Evolutionary conservation across 2,888 invertebrate genomes (phyloP), one percentile per base, ranked within the genome.

Genomic region (Ectemnius cavifrons): DNA sequence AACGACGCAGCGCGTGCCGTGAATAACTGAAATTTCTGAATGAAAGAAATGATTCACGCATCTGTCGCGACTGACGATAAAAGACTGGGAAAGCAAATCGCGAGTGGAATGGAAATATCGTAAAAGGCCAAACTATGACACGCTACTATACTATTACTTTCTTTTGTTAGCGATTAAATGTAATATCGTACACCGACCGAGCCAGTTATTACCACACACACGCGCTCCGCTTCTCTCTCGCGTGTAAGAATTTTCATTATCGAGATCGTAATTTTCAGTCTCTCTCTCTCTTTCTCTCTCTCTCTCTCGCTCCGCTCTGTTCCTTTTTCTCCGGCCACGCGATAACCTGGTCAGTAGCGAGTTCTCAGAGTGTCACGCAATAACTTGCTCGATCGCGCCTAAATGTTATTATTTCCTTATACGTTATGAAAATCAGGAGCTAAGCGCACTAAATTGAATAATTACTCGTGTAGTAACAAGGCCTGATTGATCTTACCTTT

Each of bases 401-500:
- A 68, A 66, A 72, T 64, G 64, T 76, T 66, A 49, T 49, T 66
- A 62, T 71, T 71, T 73, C 77, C 83, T 81, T 77, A 77, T 63
- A 69, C 63, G 37, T 81, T 70, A 72, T 81, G 63, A 83, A 77
- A 75, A 76, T 83, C 80, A 80, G 67, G 69, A 73, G 77, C 81
- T 83, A 83, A 79, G 83, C 79, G 62, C 70, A 73, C 70, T 83
- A 81, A 77, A 67, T 73, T 59, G 67, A 73, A 75, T 72, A 60
- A 73, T 76, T 64, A 77, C 72, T 63, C 66, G 71, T 73, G 83
- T 67, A 13, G 52, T 16, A 63, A 74, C 67, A 65, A 70, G 73
- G 78, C 74, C 76, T 79, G 77, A 81, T 80, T 78, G 84, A 85
- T 94, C 96, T 95, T 94, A 99, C 99, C 98, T 98, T 93, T 98